Evolutionary conservation across 2,888 invertebrate species (phyloP), one percentile per base, ranked within the genome.

Genomic region (Flexamia atlantica): DNA sequence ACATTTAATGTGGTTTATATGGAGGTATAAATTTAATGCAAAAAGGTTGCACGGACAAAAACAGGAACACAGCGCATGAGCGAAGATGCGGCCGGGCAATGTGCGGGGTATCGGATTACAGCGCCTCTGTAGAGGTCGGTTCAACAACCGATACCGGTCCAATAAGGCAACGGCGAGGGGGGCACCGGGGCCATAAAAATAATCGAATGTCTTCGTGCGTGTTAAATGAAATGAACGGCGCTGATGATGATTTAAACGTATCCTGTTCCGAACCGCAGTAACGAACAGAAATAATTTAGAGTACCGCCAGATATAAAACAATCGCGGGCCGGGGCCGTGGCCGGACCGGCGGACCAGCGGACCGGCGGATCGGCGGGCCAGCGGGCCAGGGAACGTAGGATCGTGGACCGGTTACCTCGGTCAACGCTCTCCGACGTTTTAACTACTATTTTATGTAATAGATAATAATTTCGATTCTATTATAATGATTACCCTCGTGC

Each of bases 401-500:
- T n/a, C n/a, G n/a, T n/a, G n/a, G 53, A 53, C 53, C 20, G 20
- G 53, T 53, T 53, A 46, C 32, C 42, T 2, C 72, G 79, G 79
- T 50, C 79, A 57, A 32, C 46, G 76, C 76, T 76, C 82, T 40
- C 28, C 82, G 40, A 68, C 30, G 82, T 68, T 82, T 82, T 82
- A 82, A 82, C 68, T 82, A 70, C 70, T 82, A 74, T 74, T 83
- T 83, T 83, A 57, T 74, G 74, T 83, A 83, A 83, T 83, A 74
- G 74, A 74, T 83, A 74, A 83, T 83, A 83, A 83, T 83, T 83
- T 83, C 17, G 82, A 40, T 74, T 50, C 74, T 72, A 83, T 83
- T 74, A 74, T 74, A 83, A 83, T 74, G 82, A 74, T 83, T 57
- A 83, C 20, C 40, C 68, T 50, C 25, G 57, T 57, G 57, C 64